Base-by-base conservation (phyloP, 1,140 invertebrate genomes). In the Cotesia glomerata region DNA sequence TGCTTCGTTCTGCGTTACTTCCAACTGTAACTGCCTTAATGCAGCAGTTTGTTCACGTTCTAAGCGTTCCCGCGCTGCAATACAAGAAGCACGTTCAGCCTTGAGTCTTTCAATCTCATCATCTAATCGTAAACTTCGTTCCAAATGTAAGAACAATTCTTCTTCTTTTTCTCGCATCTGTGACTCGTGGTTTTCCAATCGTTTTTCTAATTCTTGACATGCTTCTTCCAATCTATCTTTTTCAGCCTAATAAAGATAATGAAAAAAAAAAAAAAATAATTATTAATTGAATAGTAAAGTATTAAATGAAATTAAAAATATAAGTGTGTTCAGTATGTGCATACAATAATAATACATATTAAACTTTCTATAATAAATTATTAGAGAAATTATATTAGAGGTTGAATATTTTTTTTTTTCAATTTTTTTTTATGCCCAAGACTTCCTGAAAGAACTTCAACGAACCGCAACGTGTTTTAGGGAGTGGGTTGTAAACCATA, bases 111-210 rank as follows among this genome's bases (percentile, higher is more conserved):
- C 90, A 65, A 88, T 88, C 74, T 91, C 90, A 73, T 91, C 90
- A 74, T 91, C 90, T 36, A 91, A 80, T 35, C 89, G 86, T 5
- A 91, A 84, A 39, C 88, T 89, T 52, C 88, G 83, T 77, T 91
- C 90, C 45, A 91, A 80, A 72, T 91, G 90, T 1, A 90, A 74
- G 76, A 91, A 91, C 26, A 91, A 85, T 74, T 91, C 90, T 71
- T 91, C 90, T 76, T 91, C 90, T 76, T 91, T 91, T 70, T 90
- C 89, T 35, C 87, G 87, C 4, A 91, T 78, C 49, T 90, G 87
- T 5, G 85, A 75, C 62, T 91, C 90, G 74, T 88, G 88, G 11
- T 84, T 85, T 75, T 91, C 89, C 45, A 91, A 75, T 64, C 86
- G 82, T 74, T 81, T 85, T 34, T 90, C 88, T 77, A 91, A 75